Conservation (phyloP, 2,797 vertebrate species). For the Merluccius polli region DNA sequence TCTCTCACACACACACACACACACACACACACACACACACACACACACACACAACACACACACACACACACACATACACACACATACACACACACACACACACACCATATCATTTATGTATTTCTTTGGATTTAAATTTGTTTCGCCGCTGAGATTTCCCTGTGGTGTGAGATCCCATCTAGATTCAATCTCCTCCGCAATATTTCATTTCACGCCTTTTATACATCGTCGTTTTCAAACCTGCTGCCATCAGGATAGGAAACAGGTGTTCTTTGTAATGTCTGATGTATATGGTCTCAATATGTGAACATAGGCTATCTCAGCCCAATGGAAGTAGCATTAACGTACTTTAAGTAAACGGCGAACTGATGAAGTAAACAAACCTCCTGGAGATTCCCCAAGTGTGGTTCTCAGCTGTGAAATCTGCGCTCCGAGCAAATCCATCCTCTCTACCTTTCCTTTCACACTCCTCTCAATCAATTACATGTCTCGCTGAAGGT, state of each 20-base stretch:
- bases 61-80: no score
- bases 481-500: constrained; percentile 19
- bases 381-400: background rate
- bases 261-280: constrained; percentile 36
- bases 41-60: no score
- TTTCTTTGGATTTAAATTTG: background rate
- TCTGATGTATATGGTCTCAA: constrained; percentile 4
- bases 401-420: constrained; percentile 21
- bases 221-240: background rate
- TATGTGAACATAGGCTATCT: no score
- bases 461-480: constrained; percentile 24
- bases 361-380: constrained; percentile 7
- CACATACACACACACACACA: no score
- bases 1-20: no score
- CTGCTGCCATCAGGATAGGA: constrained; percentile 4
- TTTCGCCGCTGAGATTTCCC: background rate
- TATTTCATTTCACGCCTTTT: background rate
- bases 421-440: constrained; percentile 16
- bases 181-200: background rate
- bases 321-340: constrained; percentile 13
- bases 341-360: constrained; percentile 13
- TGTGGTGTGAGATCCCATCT: background rate
- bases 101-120: no score
- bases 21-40: no score
- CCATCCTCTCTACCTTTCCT: constrained; percentile 22